Base-by-base conservation (phyloP, 1,140 invertebrate species). In the Heterodera schachtii region DNA sequence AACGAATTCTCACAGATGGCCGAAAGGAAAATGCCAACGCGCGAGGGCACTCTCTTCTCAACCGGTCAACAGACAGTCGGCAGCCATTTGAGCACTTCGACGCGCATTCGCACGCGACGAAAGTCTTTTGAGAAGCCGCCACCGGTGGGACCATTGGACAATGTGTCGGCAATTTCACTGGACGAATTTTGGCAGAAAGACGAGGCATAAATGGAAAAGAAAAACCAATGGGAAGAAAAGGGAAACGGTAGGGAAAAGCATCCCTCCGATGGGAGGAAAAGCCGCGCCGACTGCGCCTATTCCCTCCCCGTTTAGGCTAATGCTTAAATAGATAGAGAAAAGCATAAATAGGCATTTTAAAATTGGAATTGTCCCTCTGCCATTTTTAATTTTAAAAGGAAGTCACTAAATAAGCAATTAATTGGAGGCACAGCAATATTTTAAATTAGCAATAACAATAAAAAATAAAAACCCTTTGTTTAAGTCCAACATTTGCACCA, bases 141-240 rank as follows among this genome's bases (percentile, higher is more conserved):
- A 41, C 64, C 77, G n/a, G 41, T 44, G 13, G 60, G 77, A 1
- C 77, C 77, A 3, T 78, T 78, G 44, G 77, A 78, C 44, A 69
- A 43, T 69, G 77, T 66, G 66, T 78, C 77, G 43, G 77, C 77
- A 7, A 78, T 78, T 43, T 78, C 77, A 11, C 7, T 78, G 47
- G 77, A 78, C 70, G 77, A 78, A 44, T 78, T 66, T 78, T 78
- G 77, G 77, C 52, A 78, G 70, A 52, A 78, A 31, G 70, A 78
- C 70, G 70, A 64, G 11, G 44, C 41, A 64, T n/a, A 8, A 69
- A 69, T 69, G 41, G 19, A 8, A 16, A 43, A 69, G 67, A 69
- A 69, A 16, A 31, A 7, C 7, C 7, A 16, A 31, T 7, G 64
- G 13, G 19, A 77, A 8, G 19, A 66, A 13, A 69, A 78, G 9